Evolutionary conservation across 2,888 invertebrate species (phyloP).

Genomic region (Eupithecia subfuscata): DNA sequence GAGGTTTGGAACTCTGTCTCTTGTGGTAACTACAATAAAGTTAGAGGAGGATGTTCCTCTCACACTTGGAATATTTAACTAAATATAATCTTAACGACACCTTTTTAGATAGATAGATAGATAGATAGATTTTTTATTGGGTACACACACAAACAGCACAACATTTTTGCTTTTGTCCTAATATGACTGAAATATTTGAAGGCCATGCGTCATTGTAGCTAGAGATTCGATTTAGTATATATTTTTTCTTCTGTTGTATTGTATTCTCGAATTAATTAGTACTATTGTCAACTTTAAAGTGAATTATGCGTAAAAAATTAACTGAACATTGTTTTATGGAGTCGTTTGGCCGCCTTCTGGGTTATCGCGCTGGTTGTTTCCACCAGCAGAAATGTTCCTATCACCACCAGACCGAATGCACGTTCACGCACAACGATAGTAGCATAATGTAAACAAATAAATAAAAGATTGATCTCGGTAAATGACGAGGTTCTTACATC

Average conservation of each 20-base stretch:
- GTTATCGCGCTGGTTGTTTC: constrained; percentile 26
- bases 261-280: background rate
- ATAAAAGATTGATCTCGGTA: constrained; percentile 15
- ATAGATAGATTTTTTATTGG: too few relatives aligned
- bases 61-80: background rate
- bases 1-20: background rate
- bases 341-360: constrained; percentile 8
- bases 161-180: background rate
- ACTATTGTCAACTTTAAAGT: background rate
- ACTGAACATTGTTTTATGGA: background rate
- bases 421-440: constrained; percentile 10
- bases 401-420: constrained; percentile 32
- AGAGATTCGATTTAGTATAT: background rate
- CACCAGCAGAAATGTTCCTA: constrained; percentile 24
- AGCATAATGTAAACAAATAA: constrained; percentile 26
- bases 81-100: background rate
- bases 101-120: too few relatives aligned
- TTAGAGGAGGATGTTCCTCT: background rate
- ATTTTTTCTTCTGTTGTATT: background rate
- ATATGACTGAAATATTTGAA: background rate
- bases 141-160: too few relatives aligned
- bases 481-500: constrained; percentile 34
- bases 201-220: background rate
- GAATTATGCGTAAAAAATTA: background rate
- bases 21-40: background rate